These are phyloP conservation scores for Sterna hirundo DNA, from an alignment of 2,113 vertebrate genomes.

Conservation along the genomic window DNA sequence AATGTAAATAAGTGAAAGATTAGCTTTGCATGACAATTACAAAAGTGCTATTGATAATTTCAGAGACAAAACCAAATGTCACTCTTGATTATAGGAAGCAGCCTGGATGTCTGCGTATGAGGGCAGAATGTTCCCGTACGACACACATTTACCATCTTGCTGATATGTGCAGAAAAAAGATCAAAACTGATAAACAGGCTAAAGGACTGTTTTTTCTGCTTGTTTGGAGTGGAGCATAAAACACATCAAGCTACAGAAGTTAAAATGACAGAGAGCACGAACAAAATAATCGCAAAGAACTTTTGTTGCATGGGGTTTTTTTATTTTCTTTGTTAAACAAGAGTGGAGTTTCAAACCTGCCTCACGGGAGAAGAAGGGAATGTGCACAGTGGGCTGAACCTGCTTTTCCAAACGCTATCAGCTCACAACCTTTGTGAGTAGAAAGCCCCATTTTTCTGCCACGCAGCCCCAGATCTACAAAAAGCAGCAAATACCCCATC, in stretches of 20 bases:
- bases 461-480: background rate
- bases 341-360: background rate
- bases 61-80: background rate
- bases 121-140: background rate
- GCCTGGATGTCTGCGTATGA: background rate
- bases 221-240: background rate
- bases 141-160: background rate
- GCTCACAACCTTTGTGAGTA: background rate
- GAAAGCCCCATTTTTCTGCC: background rate
- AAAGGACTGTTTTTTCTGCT: background rate
- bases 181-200: background rate
- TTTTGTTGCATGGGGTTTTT: background rate
- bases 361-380: background rate
- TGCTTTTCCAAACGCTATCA: background rate
- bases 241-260: background rate
- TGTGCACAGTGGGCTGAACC: background rate
- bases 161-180: background rate
- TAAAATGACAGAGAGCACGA: background rate
- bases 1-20: background rate
- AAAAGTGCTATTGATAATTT: background rate
- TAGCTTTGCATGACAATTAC: background rate
- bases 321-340: background rate
- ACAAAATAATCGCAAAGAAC: background rate
- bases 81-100: background rate
- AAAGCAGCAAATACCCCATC: background rate